A percentile compares a stretch with the other conserved stretches of the same genome.
Evolutionary conservation across 2,113 vertebrate species (phyloP).

Genomic region (Chionodraco myersi): DNA sequence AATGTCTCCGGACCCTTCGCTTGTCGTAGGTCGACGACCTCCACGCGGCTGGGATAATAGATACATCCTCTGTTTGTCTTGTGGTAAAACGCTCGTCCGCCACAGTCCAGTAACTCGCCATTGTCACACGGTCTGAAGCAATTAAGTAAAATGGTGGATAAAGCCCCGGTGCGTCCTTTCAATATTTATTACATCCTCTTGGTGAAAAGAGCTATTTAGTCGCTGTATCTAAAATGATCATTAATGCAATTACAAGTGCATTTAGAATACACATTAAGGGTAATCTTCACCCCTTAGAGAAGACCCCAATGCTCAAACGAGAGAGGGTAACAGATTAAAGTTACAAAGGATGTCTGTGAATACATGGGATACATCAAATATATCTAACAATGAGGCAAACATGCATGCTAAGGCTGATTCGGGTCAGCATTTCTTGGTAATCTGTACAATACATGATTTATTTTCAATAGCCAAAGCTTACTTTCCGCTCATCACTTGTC

Average conservation of each 20-base stretch:
- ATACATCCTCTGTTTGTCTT: slow-evolving; percentile 90
- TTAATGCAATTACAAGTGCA: slow-evolving; percentile 82
- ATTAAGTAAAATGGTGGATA: slow-evolving; percentile 94
- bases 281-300: slow-evolving; percentile 71
- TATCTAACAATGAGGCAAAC: slow-evolving; percentile 29
- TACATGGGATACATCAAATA: slow-evolving; percentile 25
- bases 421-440: slow-evolving; percentile 3
- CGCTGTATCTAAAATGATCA: slow-evolving; percentile 81
- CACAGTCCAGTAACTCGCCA: slow-evolving; percentile 93
- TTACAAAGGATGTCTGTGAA: slow-evolving; percentile 47
- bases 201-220: slow-evolving; percentile 81
- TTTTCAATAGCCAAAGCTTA: background rate
- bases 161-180: slow-evolving; percentile 81
- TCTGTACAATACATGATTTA: slow-evolving; percentile 9
- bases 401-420: slow-evolving; percentile 15
- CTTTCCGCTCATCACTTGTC: background rate
- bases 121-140: slow-evolving; percentile 93
- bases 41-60: slow-evolving; percentile 92
- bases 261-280: slow-evolving; percentile 76
- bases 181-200: slow-evolving; percentile 88
- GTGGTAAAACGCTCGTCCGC: slow-evolving; percentile 82
- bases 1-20: slow-evolving; percentile 88
- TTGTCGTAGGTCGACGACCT: slow-evolving; percentile 95
- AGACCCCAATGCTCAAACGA: slow-evolving; percentile 59
- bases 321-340: slow-evolving; percentile 65